A percentile compares a stretch with the other conserved stretches of the same genome.
Evolutionary conservation across 1,140 invertebrate species (phyloP).

Genomic region (Eufriesea mexicana): DNA sequence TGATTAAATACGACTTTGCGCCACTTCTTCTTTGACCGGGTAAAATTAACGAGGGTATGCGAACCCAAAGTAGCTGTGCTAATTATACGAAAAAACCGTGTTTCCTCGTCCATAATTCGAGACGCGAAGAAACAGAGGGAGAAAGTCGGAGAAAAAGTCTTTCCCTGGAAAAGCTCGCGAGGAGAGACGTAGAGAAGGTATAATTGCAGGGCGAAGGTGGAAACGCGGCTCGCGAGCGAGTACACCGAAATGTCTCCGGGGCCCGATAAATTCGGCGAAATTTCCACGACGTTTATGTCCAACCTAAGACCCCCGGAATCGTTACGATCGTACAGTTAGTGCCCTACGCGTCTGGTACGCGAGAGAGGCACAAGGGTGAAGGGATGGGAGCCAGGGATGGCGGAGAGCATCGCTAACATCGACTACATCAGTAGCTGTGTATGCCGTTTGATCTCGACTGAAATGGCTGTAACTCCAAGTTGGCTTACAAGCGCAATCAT

Average conservation of each 20-base stretch:
- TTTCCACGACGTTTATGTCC: constrained; percentile 16
- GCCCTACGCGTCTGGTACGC: neutral
- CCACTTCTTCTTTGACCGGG: neutral
- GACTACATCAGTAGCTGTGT: constrained; percentile 16
- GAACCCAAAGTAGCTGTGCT: neutral
- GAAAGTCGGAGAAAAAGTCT: neutral
- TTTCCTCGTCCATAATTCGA: neutral
- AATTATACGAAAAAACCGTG: constrained; percentile 19
- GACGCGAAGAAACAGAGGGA: neutral
- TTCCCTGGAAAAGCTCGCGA: neutral
- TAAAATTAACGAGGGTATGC: constrained; percentile 13
- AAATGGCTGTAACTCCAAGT: constrained; percentile 44
- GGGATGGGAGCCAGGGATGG: neutral
- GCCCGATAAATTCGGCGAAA: constrained; percentile 27
- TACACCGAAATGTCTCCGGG: neutral
- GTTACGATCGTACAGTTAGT: constrained; percentile 24
- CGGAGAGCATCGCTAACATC: neutral
- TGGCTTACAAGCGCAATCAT: constrained; percentile 57
- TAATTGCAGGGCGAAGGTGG: neutral
- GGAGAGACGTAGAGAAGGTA: neutral
- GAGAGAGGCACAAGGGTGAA: neutral
- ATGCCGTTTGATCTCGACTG: constrained; percentile 21
- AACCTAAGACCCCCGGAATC: neutral
- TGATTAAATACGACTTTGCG: constrained; percentile 22
- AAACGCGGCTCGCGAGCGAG: neutral